Percentiles rank a stretch among this genome's conserved stretches.
Evolutionary conservation across 2,797 vertebrate genomes (phyloP).

Genomic region (Megalops cyprinoides): DNA sequence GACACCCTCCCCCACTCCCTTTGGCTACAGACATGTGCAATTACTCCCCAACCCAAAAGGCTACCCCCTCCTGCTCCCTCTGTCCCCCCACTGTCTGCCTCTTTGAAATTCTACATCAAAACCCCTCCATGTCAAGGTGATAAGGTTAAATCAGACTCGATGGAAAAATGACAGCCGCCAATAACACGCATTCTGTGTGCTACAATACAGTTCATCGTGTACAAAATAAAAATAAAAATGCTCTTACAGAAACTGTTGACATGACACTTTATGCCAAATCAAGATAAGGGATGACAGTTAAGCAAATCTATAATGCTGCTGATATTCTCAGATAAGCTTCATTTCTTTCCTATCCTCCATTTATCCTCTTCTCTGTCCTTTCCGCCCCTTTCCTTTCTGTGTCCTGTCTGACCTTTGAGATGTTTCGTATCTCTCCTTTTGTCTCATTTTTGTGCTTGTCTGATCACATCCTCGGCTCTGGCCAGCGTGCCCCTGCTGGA

Average conservation of each 20-base stretch:
- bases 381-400: not conserved
- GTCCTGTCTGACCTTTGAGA: constrained; percentile 1
- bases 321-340: not conserved
- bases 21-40: constrained; percentile 44
- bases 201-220: too few species aligned
- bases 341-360: too few species aligned
- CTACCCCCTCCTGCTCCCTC: constrained; percentile 14
- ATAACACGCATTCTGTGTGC: too few species aligned
- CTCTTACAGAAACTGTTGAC: not conserved
- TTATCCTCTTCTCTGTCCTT: not conserved
- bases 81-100: not conserved
- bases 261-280: not conserved
- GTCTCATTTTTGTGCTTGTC: not conserved
- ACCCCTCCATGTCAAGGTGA: constrained; percentile 20
- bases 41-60: constrained; percentile 41
- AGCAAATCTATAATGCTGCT: not conserved
- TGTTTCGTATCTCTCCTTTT: not conserved
- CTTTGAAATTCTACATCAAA: constrained; percentile 27
- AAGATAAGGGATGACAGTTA: not conserved
- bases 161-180: too few species aligned
- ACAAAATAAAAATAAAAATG: not conserved
- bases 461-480: not conserved
- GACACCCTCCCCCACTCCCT: constrained; percentile 10
- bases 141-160: not conserved
- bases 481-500: not conserved